Evolutionary conservation across 2,888 invertebrate genomes (phyloP).

Genomic region (Limulus polyphemus): DNA sequence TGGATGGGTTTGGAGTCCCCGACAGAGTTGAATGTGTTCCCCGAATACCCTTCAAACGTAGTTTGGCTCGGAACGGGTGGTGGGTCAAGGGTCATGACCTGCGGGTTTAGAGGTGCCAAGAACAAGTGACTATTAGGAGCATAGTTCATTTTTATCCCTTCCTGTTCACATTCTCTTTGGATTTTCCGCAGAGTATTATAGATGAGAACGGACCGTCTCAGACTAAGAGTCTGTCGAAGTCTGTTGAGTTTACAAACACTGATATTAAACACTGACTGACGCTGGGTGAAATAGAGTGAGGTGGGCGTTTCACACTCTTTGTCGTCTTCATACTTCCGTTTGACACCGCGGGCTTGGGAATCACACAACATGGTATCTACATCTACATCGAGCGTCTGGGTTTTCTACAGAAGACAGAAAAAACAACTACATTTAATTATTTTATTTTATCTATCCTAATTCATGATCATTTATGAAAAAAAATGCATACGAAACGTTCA

Average conservation of each 20-base stretch:
- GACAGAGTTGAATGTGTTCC: too few relatives aligned
- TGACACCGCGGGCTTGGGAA: neutral
- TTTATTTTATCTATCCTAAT: too few relatives aligned
- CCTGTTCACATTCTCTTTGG: slow-evolving; percentile 54
- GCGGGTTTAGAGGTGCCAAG: too few relatives aligned
- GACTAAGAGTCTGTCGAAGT: slow-evolving; percentile 57
- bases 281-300: slow-evolving; percentile 37
- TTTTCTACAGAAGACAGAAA: too few relatives aligned
- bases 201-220: slow-evolving; percentile 79
- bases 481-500: too few relatives aligned
- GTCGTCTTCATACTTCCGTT: neutral
- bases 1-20: too few relatives aligned
- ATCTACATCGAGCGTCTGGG: neutral
- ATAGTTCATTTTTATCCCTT: slow-evolving; percentile 45
- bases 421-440: too few relatives aligned
- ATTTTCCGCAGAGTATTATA: slow-evolving; percentile 80
- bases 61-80: too few relatives aligned
- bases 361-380: neutral
- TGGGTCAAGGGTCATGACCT: too few relatives aligned
- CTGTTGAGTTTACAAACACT: slow-evolving; percentile 83
- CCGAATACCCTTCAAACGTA: too few relatives aligned
- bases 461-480: too few relatives aligned
- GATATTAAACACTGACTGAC: slow-evolving; percentile 76
- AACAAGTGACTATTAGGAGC: too few relatives aligned
- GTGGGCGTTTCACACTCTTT: neutral